Conservation (phyloP, 2,888 invertebrate species). For the Anagyrus pseudococci region DNA sequence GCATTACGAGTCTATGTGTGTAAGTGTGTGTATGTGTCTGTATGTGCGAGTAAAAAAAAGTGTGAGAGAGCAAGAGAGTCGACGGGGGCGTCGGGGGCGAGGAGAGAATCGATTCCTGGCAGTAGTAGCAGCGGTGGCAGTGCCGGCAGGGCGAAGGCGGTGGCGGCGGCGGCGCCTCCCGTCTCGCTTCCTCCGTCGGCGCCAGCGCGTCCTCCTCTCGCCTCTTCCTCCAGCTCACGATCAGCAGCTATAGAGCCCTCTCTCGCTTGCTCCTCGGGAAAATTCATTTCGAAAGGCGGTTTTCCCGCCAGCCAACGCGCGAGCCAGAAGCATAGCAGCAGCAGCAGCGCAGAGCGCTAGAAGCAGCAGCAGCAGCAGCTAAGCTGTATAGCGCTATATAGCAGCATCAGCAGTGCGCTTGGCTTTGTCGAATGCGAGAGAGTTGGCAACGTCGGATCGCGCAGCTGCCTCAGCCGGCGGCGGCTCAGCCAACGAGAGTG, state of each 20-base stretch:
- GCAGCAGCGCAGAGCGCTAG: constrained; percentile 53
- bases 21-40: no score
- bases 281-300: constrained; percentile 57
- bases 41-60: constrained; percentile 8
- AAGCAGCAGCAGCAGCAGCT: no score
- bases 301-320: constrained; percentile 56
- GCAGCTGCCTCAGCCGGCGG: no score
- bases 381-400: no score
- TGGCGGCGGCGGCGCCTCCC: constrained; percentile 18
- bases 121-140: not conserved
- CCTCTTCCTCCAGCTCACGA: not conserved
- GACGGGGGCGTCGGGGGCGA: constrained; percentile 11
- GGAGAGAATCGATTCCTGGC: constrained; percentile 35
- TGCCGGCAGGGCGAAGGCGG: constrained; percentile 18
- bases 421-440: no score
- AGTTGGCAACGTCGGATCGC: no score
- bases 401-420: no score
- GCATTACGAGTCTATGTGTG: no score
- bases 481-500: no score
- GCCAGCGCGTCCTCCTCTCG: not conserved
- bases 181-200: not conserved
- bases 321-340: constrained; percentile 32
- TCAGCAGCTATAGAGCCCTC: no score
- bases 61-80: not conserved
- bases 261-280: constrained; percentile 40